These are phyloP conservation scores for Pandion haliaetus DNA, from an alignment of 2,113 vertebrate species.

Conservation along the genomic window DNA sequence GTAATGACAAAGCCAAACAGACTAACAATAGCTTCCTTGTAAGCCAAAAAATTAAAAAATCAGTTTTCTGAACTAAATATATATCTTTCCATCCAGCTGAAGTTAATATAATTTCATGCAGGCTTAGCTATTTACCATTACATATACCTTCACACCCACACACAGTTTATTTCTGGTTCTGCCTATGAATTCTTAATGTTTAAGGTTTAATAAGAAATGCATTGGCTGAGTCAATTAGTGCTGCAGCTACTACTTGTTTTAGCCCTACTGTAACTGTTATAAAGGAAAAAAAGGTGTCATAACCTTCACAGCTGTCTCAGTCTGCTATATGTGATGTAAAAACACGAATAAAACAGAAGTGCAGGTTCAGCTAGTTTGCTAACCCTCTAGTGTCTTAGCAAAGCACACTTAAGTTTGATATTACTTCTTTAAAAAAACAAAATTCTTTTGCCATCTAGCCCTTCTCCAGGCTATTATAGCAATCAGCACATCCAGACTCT, in stretches of 20 bases:
- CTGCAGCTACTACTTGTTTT: not conserved
- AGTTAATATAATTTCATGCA: not conserved
- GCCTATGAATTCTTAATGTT: conserved; percentile 24
- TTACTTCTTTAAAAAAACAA: not conserved
- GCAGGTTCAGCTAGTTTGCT: not conserved
- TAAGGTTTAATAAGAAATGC: conserved; percentile 3
- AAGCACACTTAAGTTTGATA: not conserved
- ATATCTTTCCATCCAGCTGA: not conserved
- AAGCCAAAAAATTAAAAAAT: not conserved
- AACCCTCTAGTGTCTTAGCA: not conserved
- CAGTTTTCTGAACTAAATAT: not conserved
- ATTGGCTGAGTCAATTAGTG: conserved; percentile 3
- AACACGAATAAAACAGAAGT: not conserved
- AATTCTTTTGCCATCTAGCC: not conserved
- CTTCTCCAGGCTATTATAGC: not conserved
- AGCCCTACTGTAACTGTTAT: not conserved
- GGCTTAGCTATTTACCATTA: not conserved
- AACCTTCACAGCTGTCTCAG: not conserved
- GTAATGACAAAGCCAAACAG: conserved; percentile 19
- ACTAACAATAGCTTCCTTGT: not conserved
- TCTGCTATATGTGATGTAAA: not conserved
- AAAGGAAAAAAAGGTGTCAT: not conserved
- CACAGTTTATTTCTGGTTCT: conserved; percentile 32
- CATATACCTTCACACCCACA: not conserved
- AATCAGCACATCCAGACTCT: not conserved